Conservation (phyloP, 2,888 invertebrate genomes). For the Drosophila falleni region DNA sequence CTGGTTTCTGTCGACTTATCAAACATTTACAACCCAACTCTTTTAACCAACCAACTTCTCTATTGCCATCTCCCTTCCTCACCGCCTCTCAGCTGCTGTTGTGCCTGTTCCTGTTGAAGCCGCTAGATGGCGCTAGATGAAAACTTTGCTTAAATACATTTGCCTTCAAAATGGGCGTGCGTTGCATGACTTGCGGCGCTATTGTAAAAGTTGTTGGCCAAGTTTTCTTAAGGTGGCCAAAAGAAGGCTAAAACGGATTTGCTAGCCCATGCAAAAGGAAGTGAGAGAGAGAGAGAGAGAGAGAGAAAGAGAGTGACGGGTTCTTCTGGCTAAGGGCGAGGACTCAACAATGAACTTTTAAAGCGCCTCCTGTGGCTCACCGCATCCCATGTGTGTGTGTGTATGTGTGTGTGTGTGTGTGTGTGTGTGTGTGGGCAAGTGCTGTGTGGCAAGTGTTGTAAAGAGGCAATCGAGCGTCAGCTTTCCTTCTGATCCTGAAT, state of each 20-base stretch:
- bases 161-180: slow-evolving; percentile 27
- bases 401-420: slow-evolving; percentile 6
- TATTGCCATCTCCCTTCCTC: no score
- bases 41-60: no score
- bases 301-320: slow-evolving; percentile 2
- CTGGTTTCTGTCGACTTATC: not conserved
- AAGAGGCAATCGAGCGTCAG: slow-evolving; percentile 77
- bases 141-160: slow-evolving; percentile 46
- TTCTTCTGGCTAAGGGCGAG: slow-evolving; percentile 16
- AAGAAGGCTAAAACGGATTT: slow-evolving; percentile 50
- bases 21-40: slow-evolving; percentile 5
- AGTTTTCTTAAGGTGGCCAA: slow-evolving; percentile 60
- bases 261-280: slow-evolving; percentile 3
- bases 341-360: slow-evolving; percentile 69
- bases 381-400: slow-evolving; percentile 20
- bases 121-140: slow-evolving; percentile 13
- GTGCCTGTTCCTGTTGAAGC: slow-evolving; percentile 1
- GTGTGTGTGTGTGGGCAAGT: slow-evolving; percentile 44
- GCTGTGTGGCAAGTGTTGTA: slow-evolving; percentile 63
- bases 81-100: not conserved
- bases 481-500: slow-evolving; percentile 42
- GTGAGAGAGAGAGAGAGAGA: not conserved
- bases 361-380: slow-evolving; percentile 57
- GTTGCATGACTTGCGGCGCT: slow-evolving; percentile 47
- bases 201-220: slow-evolving; percentile 48